Conservation (phyloP, 2,113 vertebrate species). For the Pangasianodon gigas region DNA sequence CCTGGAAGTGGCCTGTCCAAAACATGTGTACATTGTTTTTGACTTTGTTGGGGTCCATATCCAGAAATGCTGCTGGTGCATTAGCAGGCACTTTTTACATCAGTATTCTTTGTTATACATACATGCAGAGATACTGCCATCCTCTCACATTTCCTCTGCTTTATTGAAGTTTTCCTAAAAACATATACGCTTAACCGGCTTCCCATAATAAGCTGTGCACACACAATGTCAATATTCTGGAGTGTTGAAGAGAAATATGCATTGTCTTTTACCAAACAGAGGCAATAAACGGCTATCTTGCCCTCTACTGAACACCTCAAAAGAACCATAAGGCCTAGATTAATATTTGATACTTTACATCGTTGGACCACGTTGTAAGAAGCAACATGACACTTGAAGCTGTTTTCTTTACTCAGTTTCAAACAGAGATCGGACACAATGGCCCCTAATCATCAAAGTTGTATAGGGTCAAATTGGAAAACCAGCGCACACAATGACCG, state of each 20-base stretch:
- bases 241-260: neutral
- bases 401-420: neutral
- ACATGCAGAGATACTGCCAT: slow-evolving; percentile 1
- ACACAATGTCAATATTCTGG: neutral
- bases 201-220: neutral
- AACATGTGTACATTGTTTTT: slow-evolving; percentile 43
- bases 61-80: slow-evolving; percentile 41
- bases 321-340: neutral
- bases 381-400: neutral
- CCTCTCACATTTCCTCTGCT: neutral
- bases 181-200: neutral
- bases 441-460: neutral
- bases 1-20: slow-evolving; percentile 12
- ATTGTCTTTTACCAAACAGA: neutral
- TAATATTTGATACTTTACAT: neutral
- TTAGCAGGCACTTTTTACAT: neutral
- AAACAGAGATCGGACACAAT: neutral
- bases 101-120: neutral
- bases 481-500: neutral
- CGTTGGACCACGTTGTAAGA: neutral
- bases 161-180: neutral
- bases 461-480: neutral
- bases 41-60: slow-evolving; percentile 28
- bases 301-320: neutral
- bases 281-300: neutral